Evolutionary conservation across 1,140 invertebrate genomes (phyloP), one percentile per base, ranked within the genome.

Genomic region (Pararge aegeria): DNA sequence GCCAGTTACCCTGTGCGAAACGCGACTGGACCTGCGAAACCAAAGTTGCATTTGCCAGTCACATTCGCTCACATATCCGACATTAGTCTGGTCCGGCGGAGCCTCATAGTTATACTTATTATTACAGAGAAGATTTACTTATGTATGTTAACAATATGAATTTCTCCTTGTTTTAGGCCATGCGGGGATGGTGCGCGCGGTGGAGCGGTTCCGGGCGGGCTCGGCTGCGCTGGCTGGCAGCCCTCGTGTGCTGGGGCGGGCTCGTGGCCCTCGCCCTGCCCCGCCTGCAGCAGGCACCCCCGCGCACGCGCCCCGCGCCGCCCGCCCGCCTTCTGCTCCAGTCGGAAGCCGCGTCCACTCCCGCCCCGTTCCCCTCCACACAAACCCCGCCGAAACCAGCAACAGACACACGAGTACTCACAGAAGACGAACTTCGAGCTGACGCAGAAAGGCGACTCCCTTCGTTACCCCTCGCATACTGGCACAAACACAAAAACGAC

Each of bases 381-480:
- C 63, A 85, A 4, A 66, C 81, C 70, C 52, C 74, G 55, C 70
- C 82, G 49, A 89, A 62, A 68, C 81, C 27, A 38, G 89, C 52
- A 87, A 94, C 94, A 2, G 89, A 93, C 88, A 93, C 92, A 49
- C 92, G 93, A 27, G 91, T 92, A 19, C 91, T 93, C 12, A 92
- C 92, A n/a, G 96, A 97, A 70, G 94, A 95, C 10, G 93, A 94
- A 72, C 84, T 97, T 24, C 93, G 97, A 19, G 92, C 93, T 9
- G 94, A 96, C 67, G 94, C 96, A 30, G 93, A 95, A 74, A 91
- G 93, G 12, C 90, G 93, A 16, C 91, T 96, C 66, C 95, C 96
- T 2, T 96, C 95, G 62, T 82, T 97, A 3, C 96, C 96, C 0
- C 93, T 96, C n/a, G 92, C 93, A 40, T 96, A 96, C 79, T 97